Evolutionary conservation across 2,888 invertebrate species (phyloP).

Genomic region (Apotomis turbidana): DNA sequence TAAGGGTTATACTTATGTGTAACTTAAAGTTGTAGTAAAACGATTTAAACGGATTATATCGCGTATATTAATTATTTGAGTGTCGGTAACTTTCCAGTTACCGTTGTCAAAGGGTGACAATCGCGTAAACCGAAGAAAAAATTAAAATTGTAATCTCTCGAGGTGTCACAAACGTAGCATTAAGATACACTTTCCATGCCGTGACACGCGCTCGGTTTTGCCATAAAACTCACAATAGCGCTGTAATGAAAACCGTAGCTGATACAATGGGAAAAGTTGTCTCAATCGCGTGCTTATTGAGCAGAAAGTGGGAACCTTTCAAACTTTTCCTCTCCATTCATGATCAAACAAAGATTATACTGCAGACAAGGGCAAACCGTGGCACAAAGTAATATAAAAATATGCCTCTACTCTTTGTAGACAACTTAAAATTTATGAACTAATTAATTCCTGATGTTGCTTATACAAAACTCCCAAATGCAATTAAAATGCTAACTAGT

Average conservation of each 20-base stretch:
- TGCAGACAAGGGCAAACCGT: constrained; percentile 1
- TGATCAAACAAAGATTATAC: constrained; percentile 19
- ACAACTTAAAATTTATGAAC: no score
- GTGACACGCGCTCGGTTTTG: constrained; percentile 20
- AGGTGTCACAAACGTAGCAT: constrained; percentile 1
- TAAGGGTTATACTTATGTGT: no score
- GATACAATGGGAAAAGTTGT: constrained; percentile 37
- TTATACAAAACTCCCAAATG: no score
- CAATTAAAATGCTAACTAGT: no score
- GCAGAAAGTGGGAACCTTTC: constrained; percentile 17
- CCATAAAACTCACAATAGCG: constrained; percentile 24
- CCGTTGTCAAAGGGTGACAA: no score
- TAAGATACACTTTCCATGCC: constrained; percentile 25
- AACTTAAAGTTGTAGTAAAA: no score
- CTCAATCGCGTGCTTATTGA: constrained; percentile 28
- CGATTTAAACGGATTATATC: no score
- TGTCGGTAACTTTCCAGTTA: no score
- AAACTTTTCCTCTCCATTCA: constrained; percentile 29
- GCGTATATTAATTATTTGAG: no score
- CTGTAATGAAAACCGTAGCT: constrained; percentile 2
- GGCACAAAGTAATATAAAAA: background rate
- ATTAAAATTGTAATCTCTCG: background rate
- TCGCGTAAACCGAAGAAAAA: no score
- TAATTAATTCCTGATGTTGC: no score
- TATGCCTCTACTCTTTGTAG: no score